Evolutionary conservation across 92 coral and sea anemone species (phyloP), one percentile per base, ranked within the genome.

Genomic region (Micromussa lordhowensis): DNA sequence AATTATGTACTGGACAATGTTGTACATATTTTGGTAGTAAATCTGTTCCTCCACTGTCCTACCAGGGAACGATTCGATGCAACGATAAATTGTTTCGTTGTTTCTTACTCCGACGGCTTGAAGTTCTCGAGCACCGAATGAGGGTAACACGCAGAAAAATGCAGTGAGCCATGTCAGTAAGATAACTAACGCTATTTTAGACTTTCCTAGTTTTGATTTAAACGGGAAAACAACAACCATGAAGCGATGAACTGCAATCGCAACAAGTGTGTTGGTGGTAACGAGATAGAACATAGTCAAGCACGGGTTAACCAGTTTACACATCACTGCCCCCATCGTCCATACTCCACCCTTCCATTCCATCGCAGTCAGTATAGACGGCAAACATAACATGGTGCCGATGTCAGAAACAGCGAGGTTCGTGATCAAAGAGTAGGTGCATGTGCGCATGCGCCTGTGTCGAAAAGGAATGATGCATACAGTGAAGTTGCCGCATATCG

Each of bases 361-460:
- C 83, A 71, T 86, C 83, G 64, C 86, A 69, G 90, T 63, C 21
- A 94, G 59, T 32, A 95, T 91, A n/a, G 87, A 91, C 0, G 98
- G 98, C 2, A 95, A 88, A 44, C 96, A 95, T 12, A 95, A 85
- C 92, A 94, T 95, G 5, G 96, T 81, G 13, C 93, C 93, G 32
- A 93, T 89, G 82, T 95, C 98, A 22, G 98, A 95, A 24, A 95
- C 96, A 4, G 98, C 96, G 26, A 95, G 81, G 63, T 95, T 95
- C 73, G 98, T 95, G 26, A 95, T 92, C 69, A 95, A 78, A 82
- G 82, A 92, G 81, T 95, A 95, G 6, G 98, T 95, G 81, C 95
- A 95, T 14, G 94, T 93, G 77, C 98, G 86, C 98, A 95, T 93
- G 69, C 98, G 95, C 40, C 81, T 90, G 32, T 92, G 93, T 6